Evolutionary conservation across 2,797 vertebrate genomes (phyloP), one percentile per base, ranked within the genome.

Genomic region (Galagoides demidoff): DNA sequence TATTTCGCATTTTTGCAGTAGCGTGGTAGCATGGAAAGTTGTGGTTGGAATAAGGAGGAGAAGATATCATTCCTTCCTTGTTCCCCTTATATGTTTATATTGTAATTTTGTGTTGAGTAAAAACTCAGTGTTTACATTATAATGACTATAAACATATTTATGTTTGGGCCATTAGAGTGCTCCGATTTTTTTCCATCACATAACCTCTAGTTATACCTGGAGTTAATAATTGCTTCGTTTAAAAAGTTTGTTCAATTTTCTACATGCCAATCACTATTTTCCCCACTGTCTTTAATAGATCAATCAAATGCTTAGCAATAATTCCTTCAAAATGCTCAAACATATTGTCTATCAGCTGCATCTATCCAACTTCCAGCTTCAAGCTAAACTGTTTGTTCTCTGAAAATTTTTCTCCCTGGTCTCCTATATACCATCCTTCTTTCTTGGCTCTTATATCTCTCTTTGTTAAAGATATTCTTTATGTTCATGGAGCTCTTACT

Each of bases 161-260:
- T 0, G 7, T 55, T 63, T 94, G 39, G 17, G 8, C 29, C 68
- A 74, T 19, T 39, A 77, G 27, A 43, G 7, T n/a, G 4, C 19
- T 74, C 45, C 52, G 27, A 31, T 31, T 55, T 27, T 66, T 49
- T 25, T 11, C 27, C 11, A 11, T 49, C 19, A 90, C 23, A 27
- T 64, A 20, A 87, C 27, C 64, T 37, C 29, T 84, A 71, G 17
- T 34, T 85, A 61, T 89, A 85, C 0, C 45, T 95, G 23, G 17
- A 57, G 25, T 43, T 85, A 90, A 92, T 76, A 74, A 74, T 19
- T 68, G 17, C 22, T 78, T 91, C 16, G 34, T 81, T 94, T 83
- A 20, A 66, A 86, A 73, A 74, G 8, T 93, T 81, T 79, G 4
- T n/a, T 92, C 87, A 88, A 55, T 74, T 92, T 90, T 74, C 45